These are phyloP conservation scores for Diarsia rubi DNA, from an alignment of 2,888 invertebrate species.

Conservation along the genomic window DNA sequence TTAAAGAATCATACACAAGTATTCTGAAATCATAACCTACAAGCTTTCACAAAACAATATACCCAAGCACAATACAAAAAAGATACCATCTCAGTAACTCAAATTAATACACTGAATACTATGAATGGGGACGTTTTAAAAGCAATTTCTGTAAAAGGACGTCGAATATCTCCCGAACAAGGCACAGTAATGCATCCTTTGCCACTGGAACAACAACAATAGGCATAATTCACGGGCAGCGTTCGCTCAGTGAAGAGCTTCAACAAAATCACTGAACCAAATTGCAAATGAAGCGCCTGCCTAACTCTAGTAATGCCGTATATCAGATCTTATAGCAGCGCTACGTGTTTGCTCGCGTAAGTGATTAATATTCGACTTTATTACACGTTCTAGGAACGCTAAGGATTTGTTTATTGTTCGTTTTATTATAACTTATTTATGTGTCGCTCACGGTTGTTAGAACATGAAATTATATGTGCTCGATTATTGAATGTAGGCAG, in stretches of 20 bases:
- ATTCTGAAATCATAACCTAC: background rate
- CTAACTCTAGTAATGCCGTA: constrained; percentile 67
- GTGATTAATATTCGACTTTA: constrained; percentile 67
- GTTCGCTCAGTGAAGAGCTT: constrained; percentile 76
- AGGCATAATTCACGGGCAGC: constrained; percentile 80
- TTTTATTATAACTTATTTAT: constrained; percentile 33
- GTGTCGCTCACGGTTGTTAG: background rate
- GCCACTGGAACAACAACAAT: constrained; percentile 79
- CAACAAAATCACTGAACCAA: constrained; percentile 85
- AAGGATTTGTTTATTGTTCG: constrained; percentile 35
- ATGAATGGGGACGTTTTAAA: constrained; percentile 57
- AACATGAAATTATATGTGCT: constrained; percentile 6
- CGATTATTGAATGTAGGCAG: background rate
- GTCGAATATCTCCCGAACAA: constrained; percentile 70
- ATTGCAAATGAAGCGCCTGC: constrained; percentile 82
- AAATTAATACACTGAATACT: constrained; percentile 51
- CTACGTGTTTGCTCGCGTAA: constrained; percentile 66
- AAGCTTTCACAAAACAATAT: too few relatives aligned
- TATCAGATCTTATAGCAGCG: constrained; percentile 69
- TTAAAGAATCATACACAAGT: background rate
- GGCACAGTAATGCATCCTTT: constrained; percentile 73
- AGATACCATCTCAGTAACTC: constrained; percentile 9
- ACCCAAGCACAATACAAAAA: background rate
- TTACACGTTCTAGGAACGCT: constrained; percentile 44
- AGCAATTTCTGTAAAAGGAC: constrained; percentile 65